Base-by-base conservation (phyloP, 2,888 invertebrate species). In the Brachypalpus laphriformis region DNA sequence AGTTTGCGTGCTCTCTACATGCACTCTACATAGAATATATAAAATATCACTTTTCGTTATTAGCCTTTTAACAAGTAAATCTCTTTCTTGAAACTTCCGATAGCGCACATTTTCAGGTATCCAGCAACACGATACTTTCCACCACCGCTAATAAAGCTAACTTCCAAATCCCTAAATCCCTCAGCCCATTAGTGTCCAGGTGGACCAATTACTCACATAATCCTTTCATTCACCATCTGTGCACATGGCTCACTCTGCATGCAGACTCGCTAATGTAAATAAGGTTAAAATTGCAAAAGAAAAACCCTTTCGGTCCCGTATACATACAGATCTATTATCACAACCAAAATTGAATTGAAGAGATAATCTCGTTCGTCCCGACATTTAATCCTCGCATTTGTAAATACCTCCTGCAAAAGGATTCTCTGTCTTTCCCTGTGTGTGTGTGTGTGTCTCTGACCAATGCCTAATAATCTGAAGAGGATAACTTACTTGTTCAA, bases 401-500 rank as follows among this genome's bases (percentile, higher is more conserved):
- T 78, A 74, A 70, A 83, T 78, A 82, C 45, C 63, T 83, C 49
- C 49, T 63, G 59, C 65, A 59, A 81, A 81, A 66, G 61, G 74
- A 61, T 70, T 75, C 40, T 54, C 47, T 80, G 8, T 68, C 31
- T 31, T 8, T 31, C 31, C 6, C 1, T 31, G 8, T 31, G 8
- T 8, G 9, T 34, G 9, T 8, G 34, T 34, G 34, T 54, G 16
- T 45, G 45, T 25, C 51, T 34, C 83, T 85, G 83, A 75, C 83
- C 83, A 70, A 65, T 80, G 80, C 68, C 72, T 80, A 68, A 80
- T 75, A 74, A 83, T 82, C 82, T 66, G 47, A 28, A 65, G 47
- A 80, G 83, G 80, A 85, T 80, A 85, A 85, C 83, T 85, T 75
- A 80, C 70, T 77, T 70, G 80, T 80, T 78, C 80, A 80, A 80